Percentiles rank a stretch among this genome's conserved stretches.
Conservation (phyloP, 2,888 invertebrate species). For the Nomada ferruginata region DNA sequence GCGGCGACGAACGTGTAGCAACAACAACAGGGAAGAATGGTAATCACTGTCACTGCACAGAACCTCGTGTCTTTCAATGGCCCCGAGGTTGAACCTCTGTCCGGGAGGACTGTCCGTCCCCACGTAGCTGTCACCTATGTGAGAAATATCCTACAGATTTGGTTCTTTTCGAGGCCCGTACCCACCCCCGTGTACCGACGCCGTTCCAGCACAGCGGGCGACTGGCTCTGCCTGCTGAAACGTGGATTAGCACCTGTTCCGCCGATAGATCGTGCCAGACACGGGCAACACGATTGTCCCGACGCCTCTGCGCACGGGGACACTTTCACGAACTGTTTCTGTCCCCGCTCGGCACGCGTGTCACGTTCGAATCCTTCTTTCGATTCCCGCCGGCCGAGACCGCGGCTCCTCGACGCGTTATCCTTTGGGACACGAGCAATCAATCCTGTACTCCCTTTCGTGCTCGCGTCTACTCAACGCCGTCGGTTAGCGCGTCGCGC, state of each 20-base stretch:
- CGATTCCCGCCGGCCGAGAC: background rate
- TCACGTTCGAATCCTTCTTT: slow-evolving; percentile 53
- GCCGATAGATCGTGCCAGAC: slow-evolving; percentile 45
- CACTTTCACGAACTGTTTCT: slow-evolving; percentile 64
- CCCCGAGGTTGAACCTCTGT: too few species aligned
- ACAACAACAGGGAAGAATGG: background rate
- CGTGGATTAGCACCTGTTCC: slow-evolving; percentile 63
- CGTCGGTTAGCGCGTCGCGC: background rate
- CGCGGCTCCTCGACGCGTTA: background rate
- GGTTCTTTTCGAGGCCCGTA: background rate
- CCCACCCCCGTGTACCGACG: slow-evolving; percentile 34
- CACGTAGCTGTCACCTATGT: background rate
- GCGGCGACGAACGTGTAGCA: slow-evolving; percentile 5
- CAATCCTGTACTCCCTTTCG: background rate
- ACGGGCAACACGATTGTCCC: slow-evolving; percentile 19
- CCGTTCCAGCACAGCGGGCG: slow-evolving; percentile 11
- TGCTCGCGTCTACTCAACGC: background rate
- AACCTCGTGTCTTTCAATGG: too few species aligned
- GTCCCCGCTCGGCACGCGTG: slow-evolving; percentile 40
- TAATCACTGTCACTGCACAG: slow-evolving; percentile 37
- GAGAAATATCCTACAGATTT: background rate
- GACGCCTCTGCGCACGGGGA: slow-evolving; percentile 6
- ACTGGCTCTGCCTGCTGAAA: slow-evolving; percentile 38
- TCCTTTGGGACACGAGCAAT: background rate
- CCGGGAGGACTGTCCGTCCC: background rate